Base-by-base conservation (phyloP, 2,113 vertebrate species). In the Grammomys surdaster region DNA sequence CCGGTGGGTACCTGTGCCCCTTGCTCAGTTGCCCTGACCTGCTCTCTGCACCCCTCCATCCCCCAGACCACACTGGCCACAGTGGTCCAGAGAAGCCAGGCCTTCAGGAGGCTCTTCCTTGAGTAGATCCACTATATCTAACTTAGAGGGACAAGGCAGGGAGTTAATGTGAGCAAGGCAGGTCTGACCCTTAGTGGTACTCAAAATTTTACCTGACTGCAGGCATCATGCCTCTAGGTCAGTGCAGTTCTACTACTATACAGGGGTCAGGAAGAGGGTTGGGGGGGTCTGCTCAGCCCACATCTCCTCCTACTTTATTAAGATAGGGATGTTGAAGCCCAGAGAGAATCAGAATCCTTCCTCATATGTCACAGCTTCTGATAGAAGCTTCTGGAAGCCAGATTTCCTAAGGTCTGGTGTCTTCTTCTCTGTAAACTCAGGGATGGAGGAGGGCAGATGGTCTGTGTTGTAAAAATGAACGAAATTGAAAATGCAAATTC, bases 211-310 rank as follows among this genome's bases (percentile, higher is more conserved):
- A 40, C 19, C 88, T 76, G 91, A 69, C n/a, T 69, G 56, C 46
- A 48, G 54, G 58, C 11, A 10, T 54, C 43, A 2, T 16, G 33
- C 4, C 14, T 33, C 22, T 1, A 40, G 3, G 63, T 24, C n/a
- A 9, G 9, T 1, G 6, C 31, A 80, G 7, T 54, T 46, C 63
- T 0, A 1, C 36, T 11, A 26, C 5, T 3, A 5, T 0, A 1
- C 36, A 33, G 4, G 12, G 36, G 0, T 63, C 28, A 48, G 14
- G 14, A 56, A n/a, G 46, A 56, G 2, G 70, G 17, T n/a, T 60
- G 28, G 40, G 40, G 43, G 31, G 5, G 0, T 7, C 26, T 65
- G 76, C 7, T 1, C 51, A 46, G 84, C 19, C 77, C 5, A 60
- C 46, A 5, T 36, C 40, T 19, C 19, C 5, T 4, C 40, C 43